Evolutionary conservation across 2,888 invertebrate species (phyloP), one percentile per base, ranked within the genome.

Genomic region (Caenorhabditis afra): DNA sequence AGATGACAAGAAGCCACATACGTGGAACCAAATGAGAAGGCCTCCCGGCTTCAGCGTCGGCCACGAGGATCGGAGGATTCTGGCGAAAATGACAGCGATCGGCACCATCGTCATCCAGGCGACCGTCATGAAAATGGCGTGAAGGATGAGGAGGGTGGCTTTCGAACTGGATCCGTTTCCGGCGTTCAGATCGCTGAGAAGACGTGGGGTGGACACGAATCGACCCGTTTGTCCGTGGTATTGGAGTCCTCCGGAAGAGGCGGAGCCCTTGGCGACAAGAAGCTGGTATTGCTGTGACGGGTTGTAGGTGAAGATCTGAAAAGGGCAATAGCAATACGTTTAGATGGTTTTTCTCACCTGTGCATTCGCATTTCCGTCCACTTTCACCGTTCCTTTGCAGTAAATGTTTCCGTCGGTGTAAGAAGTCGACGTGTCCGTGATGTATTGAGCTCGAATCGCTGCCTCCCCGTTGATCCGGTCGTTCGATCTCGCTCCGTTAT

Each of bases 1-100:
- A 7, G 29, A 29, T 29, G 29, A 29, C 3, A 29, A 7, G 3
- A 7, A 7, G 7, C 7, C 29, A 39, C 77, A 50, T 41, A 85
- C 84, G 67, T 86, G 86, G 84, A 85, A 86, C 86, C 86, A 86
- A 11, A 86, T 81, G 11, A 83, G 71, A 8, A 86, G 65, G 20
- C 86, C 86, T 47, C 81, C 76, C 0, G 86, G 86, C 22, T 83
- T 84, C 12, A 78, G 35, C 1, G 77, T 73, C 1, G 86, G 84
- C 84, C 85, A 84, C 18, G 79, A 77, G 14, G 76, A 65, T 14
- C 86, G 78, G 12, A 86, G 50, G 37, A 84, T 78, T 39, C 86
- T 53, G 10, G 86, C 85, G 35, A 85, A 84, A n/a, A 85, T 67
- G 4, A 84, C 79, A 12, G 85, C 85, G 0, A 71, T 81, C 7